Evolutionary conservation across 2,888 invertebrate genomes (phyloP), one percentile per base, ranked within the genome.

Genomic region (Caenorhabditis japonica): DNA sequence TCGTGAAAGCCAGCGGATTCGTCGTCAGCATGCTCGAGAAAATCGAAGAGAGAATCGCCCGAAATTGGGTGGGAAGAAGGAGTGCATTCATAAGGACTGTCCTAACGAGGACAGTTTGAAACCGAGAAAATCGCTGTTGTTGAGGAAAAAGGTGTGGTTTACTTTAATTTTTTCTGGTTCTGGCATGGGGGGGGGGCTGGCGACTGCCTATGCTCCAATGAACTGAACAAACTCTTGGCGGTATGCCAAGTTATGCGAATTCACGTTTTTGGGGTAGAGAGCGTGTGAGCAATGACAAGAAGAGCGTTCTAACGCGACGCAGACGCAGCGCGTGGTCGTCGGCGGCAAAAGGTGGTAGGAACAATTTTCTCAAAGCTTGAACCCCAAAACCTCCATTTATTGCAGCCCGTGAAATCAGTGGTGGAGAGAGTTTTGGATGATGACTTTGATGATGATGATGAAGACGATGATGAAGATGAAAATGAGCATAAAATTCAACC

Each of bases 381-480:
- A n/a, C n/a, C n/a, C n/a, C n/a, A n/a, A n/a, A n/a, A n/a, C n/a
- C n/a, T n/a, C n/a, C n/a, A n/a, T n/a, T n/a, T n/a, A n/a, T n/a
- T 47, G 41, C 51, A 66, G 56, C 8, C 33, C 2, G 27, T 15
- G 8, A 64, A 60, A n/a, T 55, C 69, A 10, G 10, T 60, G 33
- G 51, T 60, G 0, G 60, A 51, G 10, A 61, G 44, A 17, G 17
- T 62, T 4, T 12, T 64, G 21, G 58, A 72, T 10, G 70, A 61
- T 39, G 73, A 61, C 0, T 58, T 59, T 13, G 69, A 71, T 21
- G 71, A 77, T 17, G 66, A 71, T 19, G 75, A 75, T 30, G 60
- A 71, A 15, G 70, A 77, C 38, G 77, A 77, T 33, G 77, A 69
- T n/a, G 75, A 75, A 41, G 77, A 77, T 33, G 68, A 75, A 25